phyloP scores from a whole-genome alignment of 1,140 invertebrate species.

The Bombus cullumanus region DNA sequence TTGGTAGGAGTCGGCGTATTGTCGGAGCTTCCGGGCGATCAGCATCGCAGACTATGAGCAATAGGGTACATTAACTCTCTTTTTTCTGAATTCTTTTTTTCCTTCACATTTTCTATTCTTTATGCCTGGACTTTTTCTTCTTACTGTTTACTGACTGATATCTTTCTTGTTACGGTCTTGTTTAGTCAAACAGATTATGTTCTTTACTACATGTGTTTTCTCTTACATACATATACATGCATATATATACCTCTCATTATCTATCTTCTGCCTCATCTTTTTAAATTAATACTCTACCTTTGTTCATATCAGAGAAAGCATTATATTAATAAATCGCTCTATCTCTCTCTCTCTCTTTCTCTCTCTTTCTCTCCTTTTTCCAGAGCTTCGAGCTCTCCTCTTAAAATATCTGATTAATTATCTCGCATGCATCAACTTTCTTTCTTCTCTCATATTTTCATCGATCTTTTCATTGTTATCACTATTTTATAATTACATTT shows the following conservation, averaged over 20 bases:
- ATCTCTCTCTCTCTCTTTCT: not conserved
- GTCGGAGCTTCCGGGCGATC: slow-evolving; percentile 78
- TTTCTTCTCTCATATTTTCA: slow-evolving; percentile 6
- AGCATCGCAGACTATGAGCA: slow-evolving; percentile 80
- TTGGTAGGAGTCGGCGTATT: slow-evolving; percentile 81
- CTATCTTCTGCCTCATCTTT: slow-evolving; percentile 8
- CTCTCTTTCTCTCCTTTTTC: not conserved
- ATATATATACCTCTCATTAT: not conserved
- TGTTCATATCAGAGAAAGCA: not conserved
- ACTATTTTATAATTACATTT: slow-evolving; percentile 15
- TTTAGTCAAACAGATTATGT: slow-evolving; percentile 45
- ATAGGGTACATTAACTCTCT: slow-evolving; percentile 80
- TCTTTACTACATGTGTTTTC: not conserved
- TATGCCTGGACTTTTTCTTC: slow-evolving; percentile 61
- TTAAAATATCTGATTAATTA: slow-evolving; percentile 27
- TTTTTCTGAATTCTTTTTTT: slow-evolving; percentile 67
- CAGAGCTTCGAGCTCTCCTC: not conserved
- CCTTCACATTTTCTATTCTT: slow-evolving; percentile 65
- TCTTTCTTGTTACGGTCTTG: slow-evolving; percentile 46
- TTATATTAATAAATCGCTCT: not conserved
- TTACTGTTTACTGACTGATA: slow-evolving; percentile 55
- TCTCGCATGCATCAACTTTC: slow-evolving; percentile 24
- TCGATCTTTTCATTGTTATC: slow-evolving; percentile 22
- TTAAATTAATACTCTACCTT: not conserved
- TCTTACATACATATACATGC: not conserved